These are phyloP conservation scores for Arnoldichthys spilopterus DNA, from an alignment of 2,797 vertebrate species.

Conservation along the genomic window DNA sequence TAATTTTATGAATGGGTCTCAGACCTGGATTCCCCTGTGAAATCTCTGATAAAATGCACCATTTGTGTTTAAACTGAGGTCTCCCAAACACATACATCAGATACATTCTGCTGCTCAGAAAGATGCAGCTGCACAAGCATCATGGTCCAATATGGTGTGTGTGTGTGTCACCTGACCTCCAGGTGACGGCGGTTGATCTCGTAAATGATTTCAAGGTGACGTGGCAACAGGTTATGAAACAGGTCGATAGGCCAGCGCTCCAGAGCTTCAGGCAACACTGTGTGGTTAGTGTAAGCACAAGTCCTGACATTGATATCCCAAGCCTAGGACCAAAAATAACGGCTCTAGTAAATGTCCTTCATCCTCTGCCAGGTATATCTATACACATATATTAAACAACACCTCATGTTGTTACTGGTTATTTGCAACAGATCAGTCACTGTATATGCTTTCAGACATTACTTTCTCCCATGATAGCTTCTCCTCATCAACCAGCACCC, in stretches of 20 bases:
- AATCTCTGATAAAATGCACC: too few relatives aligned
- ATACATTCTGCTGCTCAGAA: not conserved
- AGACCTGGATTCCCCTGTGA: too few relatives aligned
- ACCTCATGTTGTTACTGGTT: not conserved
- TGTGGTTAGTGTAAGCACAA: conserved; percentile 98
- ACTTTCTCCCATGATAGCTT: conserved; percentile 90
- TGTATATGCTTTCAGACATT: not conserved
- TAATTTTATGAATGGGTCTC: too few relatives aligned
- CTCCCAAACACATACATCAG: not conserved
- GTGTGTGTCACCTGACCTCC: conserved; percentile 77
- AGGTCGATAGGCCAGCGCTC: conserved; percentile 95
- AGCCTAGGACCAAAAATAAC: conserved; percentile 76
- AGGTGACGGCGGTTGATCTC: conserved; percentile 94
- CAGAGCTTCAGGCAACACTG: conserved; percentile 94
- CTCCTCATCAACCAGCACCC: conserved; percentile 93
- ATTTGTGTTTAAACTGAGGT: too few relatives aligned
- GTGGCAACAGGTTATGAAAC: conserved; percentile 90
- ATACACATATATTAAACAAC: not conserved
- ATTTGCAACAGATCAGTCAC: not conserved
- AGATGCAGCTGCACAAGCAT: not conserved
- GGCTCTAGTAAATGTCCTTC: not conserved
- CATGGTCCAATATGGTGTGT: not conserved
- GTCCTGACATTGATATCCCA: conserved; percentile 92
- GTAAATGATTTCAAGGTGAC: conserved; percentile 93
- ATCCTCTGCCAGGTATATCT: too few relatives aligned